phyloP scores from a whole-genome alignment of 2,797 vertebrate species.

The Meda fulgida region DNA sequence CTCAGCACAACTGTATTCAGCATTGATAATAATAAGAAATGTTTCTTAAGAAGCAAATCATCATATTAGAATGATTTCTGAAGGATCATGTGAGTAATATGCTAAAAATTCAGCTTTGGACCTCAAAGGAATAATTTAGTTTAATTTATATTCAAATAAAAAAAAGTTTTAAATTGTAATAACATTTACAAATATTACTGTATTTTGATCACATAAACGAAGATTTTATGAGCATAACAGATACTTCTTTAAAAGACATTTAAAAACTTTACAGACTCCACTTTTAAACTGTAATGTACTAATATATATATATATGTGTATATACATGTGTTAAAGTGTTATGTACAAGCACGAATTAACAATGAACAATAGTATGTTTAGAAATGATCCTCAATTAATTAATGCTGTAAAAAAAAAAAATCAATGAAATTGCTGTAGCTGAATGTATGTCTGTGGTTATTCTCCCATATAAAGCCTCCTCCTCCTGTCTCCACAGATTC shows the following conservation, averaged over 20 bases:
- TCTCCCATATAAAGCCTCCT: background rate
- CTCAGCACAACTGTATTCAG: background rate
- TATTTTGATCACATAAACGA: background rate
- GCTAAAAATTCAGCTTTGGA: background rate
- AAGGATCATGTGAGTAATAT: background rate
- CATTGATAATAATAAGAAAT: background rate
- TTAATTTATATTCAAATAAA: background rate
- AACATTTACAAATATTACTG: background rate
- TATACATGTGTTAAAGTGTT: background rate
- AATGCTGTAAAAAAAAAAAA: background rate
- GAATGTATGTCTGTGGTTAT: background rate
- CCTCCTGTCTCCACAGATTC: constrained; percentile 81
- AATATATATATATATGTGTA: background rate
- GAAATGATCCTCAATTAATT: background rate
- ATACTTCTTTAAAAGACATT: background rate
- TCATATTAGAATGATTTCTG: background rate
- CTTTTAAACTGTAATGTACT: background rate
- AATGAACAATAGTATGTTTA: no score
- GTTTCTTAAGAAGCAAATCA: background rate
- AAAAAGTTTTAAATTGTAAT: background rate
- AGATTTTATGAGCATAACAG: background rate
- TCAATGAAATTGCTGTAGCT: background rate
- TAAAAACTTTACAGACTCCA: background rate
- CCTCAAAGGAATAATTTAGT: background rate
- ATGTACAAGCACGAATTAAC: background rate